Evolutionary conservation across 2,113 vertebrate genomes (phyloP).

Genomic region (Papio anubis): DNA sequence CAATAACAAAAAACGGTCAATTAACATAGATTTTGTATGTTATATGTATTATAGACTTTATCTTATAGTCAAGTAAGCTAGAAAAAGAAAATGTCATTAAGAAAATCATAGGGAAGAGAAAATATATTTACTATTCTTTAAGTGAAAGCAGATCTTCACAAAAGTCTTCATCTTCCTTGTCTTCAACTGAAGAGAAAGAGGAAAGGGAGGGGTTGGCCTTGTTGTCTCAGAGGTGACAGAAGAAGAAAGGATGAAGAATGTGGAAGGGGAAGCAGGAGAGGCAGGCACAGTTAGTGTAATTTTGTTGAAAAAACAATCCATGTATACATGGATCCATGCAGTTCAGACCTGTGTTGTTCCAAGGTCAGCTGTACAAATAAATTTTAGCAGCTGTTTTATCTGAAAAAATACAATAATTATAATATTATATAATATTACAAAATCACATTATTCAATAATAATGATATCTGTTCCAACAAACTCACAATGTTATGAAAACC

Average conservation of each 20-base stretch:
- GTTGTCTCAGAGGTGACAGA: neutral
- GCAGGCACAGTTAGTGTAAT: neutral
- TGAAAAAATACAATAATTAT: neutral
- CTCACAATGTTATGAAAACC: neutral
- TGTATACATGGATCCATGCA: neutral
- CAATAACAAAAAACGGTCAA: neutral
- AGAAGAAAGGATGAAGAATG: neutral
- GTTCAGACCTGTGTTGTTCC: neutral
- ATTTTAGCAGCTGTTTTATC: neutral
- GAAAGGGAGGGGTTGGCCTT: neutral
- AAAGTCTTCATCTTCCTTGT: neutral
- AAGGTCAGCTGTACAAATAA: neutral
- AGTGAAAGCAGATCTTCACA: neutral
- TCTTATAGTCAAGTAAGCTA: neutral
- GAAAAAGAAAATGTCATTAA: neutral
- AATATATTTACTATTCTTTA: neutral
- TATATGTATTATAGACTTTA: neutral
- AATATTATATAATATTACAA: neutral
- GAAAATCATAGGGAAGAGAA: neutral
- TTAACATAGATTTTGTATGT: neutral
- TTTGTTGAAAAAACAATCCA: neutral
- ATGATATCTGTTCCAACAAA: neutral
- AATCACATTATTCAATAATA: neutral
- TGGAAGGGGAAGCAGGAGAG: neutral
- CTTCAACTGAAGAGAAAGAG: neutral